Evolutionary conservation across 2,888 invertebrate genomes (phyloP).

Genomic region (Petrolisthes manimaculis): DNA sequence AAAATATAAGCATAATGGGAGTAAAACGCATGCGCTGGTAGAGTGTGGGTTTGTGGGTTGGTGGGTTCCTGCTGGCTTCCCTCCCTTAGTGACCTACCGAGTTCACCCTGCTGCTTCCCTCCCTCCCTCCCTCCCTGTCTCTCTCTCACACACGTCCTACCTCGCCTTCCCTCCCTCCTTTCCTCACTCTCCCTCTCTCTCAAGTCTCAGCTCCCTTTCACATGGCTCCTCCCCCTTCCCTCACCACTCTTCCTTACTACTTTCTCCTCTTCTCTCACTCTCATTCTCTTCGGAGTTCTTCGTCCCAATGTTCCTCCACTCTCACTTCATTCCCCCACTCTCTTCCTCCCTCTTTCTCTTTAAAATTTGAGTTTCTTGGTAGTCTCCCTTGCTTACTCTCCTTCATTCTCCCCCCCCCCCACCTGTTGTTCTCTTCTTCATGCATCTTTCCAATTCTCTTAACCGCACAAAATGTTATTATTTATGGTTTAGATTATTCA

Average conservation of each 20-base stretch:
- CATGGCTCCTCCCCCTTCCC: not conserved
- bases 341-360: not conserved
- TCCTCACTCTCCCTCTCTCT: not conserved
- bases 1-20: too few species aligned
- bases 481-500: too few species aligned
- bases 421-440: not conserved
- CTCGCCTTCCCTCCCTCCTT: not conserved
- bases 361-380: not conserved
- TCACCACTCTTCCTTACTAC: not conserved
- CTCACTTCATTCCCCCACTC: not conserved
- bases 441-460: not conserved
- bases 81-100: not conserved
- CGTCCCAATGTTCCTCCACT: not conserved
- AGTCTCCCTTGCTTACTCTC: not conserved
- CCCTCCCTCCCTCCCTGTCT: not conserved
- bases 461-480: too few species aligned
- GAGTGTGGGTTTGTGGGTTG: slow-evolving; percentile 5
- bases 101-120: not conserved
- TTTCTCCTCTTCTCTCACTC: not conserved
- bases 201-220: not conserved
- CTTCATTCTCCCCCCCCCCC: not conserved
- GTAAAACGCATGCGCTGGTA: not conserved
- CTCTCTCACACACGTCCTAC: not conserved
- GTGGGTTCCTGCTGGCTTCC: slow-evolving; percentile 7
- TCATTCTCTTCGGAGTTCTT: too few species aligned